Evolutionary conservation across 2,888 invertebrate species (phyloP), one percentile per base, ranked within the genome.

Genomic region (Congeria kusceri): DNA sequence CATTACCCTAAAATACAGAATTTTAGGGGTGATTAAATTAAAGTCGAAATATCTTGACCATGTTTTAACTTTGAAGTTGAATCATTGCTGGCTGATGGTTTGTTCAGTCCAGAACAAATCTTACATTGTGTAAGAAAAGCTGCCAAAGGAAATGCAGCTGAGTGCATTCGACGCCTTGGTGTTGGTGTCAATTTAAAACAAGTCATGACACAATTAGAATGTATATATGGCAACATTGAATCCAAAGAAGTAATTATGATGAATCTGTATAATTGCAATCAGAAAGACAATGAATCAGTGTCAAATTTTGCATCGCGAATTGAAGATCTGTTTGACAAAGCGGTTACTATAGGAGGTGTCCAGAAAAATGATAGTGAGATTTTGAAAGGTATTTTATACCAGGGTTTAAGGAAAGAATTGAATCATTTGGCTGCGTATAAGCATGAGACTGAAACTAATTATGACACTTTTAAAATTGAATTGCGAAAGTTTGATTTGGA

Each of bases 11-110:
- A 64, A 25, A 64, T 64, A 20, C 44, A 39, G 3, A 64, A 23
- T 64, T 64, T 64, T 25, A 25, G 47, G 11, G 64, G 64, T 25
- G 44, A 64, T 11, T 20, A 25, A 20, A 46, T 11, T 20, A 64
- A 27, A 46, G 46, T 44, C 3, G 64, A 64, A 47, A 46, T 46
- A 13, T 44, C 29, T 46, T 64, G 64, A 46, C 39, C 64, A 64
- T 64, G 64, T 27, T 64, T 64, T 25, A 64, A 64, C 25, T 64
- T 64, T 64, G 64, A 64, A 23, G 25, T 47, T 5, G 46, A 64
- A 23, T 39, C 64, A 23, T 23, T 64, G n/a, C 11, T 64, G 27
- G 64, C 20, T n/a, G 64, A 47, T 4, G 13, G 27, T 3, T 11
- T 39, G 20, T 64, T 64, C 28, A 39, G 39, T 18, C 44, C 18